Evolutionary conservation across 2,113 vertebrate species (phyloP), one percentile per base, ranked within the genome.

Genomic region (Pseudopodoces humilis): DNA sequence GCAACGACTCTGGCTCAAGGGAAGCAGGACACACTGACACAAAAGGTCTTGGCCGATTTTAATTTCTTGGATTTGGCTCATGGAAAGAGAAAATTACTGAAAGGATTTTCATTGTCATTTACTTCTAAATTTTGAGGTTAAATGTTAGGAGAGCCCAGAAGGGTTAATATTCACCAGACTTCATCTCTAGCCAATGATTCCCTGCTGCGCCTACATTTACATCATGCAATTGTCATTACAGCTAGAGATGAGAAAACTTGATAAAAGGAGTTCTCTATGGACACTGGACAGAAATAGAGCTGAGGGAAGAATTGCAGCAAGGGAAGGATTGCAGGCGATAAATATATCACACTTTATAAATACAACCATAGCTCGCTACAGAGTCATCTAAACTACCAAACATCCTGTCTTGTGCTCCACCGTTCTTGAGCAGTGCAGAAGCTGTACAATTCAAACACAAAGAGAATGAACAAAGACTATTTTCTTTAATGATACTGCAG

Each of bases 141-240:
- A 94, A 88, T 65, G 41, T 88, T 82, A 92, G 81, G 59, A 77
- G 56, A 94, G 53, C 59, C 59, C 35, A 49, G 53, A 95, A 97
- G 90, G 68, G 94, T 95, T 96, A 95, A 95, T 22, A 10, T 78
- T 95, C 68, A 91, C 52, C 27, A 63, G 70, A 94, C 74, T 81
- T 89, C 74, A 83, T 71, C 67, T 88, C 71, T 28, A 76, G 60
- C 35, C 76, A 79, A 2, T 59, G 74, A 64, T 25, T 90, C 46
- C 70, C 71, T 83, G 49, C 88, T 92, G 70, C 59, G 87, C 46
- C 70, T 75, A 50, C 62, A 64, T 90, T 94, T 95, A 88, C 82
- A 92, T 95, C 83, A 88, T 28, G 17, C 41, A 65, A 60, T 88
- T 93, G 88, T 69, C 83, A 59, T 89, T 92, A 65, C 6, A 83